Percentiles rank a stretch among this genome's conserved stretches.
These are phyloP conservation scores for Gymnoscelis rufifasciata DNA, from an alignment of 2,888 invertebrate genomes.

Conservation along the genomic window DNA sequence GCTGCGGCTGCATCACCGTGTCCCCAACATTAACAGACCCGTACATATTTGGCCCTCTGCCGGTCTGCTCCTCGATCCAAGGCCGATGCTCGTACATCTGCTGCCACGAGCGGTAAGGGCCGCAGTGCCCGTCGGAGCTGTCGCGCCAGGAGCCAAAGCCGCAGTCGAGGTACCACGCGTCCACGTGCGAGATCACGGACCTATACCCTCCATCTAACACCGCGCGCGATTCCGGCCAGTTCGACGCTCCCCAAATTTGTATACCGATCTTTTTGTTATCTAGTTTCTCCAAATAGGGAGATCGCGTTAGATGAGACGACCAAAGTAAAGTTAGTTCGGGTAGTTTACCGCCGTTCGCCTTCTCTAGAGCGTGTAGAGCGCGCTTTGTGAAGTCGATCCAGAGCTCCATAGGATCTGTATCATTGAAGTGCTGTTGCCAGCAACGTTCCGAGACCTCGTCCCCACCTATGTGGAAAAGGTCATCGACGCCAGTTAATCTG, in stretches of 20 bases:
- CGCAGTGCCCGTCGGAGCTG: slow-evolving; percentile 90
- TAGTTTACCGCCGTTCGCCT: slow-evolving; percentile 79
- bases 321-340: slow-evolving; percentile 83
- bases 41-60: slow-evolving; percentile 37
- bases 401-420: slow-evolving; percentile 86
- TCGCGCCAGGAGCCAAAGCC: slow-evolving; percentile 92
- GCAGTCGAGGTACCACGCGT: slow-evolving; percentile 93
- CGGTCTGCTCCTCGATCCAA: slow-evolving; percentile 75
- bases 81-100: slow-evolving; percentile 91
- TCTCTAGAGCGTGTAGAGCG: slow-evolving; percentile 79
- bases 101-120: slow-evolving; percentile 93
- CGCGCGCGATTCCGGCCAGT: slow-evolving; percentile 88
- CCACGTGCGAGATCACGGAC: slow-evolving; percentile 89
- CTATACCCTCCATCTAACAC: slow-evolving; percentile 87
- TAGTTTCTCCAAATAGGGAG: slow-evolving; percentile 81
- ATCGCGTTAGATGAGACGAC: slow-evolving; percentile 87
- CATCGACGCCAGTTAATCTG: slow-evolving; percentile 85
- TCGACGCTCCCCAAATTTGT: slow-evolving; percentile 90
- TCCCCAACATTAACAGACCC: slow-evolving; percentile 68
- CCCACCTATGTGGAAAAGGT: slow-evolving; percentile 90
- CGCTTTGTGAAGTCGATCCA: slow-evolving; percentile 89
- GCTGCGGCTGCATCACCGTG: slow-evolving; percentile 73
- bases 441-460: slow-evolving; percentile 90
- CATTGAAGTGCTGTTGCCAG: slow-evolving; percentile 87
- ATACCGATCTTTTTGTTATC: slow-evolving; percentile 81